phyloP scores from a whole-genome alignment of 1,140 invertebrate genomes.

The Diorhabda carinulata region DNA sequence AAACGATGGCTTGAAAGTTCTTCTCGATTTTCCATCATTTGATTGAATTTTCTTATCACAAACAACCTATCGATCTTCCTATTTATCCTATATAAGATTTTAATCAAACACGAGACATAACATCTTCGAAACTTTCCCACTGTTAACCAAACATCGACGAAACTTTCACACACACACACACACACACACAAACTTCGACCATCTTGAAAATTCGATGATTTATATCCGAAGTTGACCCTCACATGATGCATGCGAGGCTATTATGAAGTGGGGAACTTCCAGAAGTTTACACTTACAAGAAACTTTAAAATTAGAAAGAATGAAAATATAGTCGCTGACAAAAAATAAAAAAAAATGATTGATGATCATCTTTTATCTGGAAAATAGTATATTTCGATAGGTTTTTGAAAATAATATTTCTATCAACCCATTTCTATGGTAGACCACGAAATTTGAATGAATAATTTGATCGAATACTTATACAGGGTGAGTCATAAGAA shows the following conservation, averaged over 20 bases:
- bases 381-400: not conserved
- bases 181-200: not conserved
- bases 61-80: not conserved
- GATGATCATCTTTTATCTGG: not conserved
- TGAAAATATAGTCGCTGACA: not conserved
- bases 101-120: slow-evolving; percentile 3
- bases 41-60: not conserved
- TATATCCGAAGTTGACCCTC: not conserved
- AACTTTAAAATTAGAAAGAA: slow-evolving; percentile 3
- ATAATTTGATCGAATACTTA: too few species aligned
- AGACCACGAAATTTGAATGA: too few species aligned
- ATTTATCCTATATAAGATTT: not conserved
- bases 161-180: not conserved
- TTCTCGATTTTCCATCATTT: too few species aligned
- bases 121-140: slow-evolving; percentile 2
- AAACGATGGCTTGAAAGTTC: too few species aligned
- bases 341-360: too few species aligned
- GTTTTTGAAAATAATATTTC: too few species aligned
- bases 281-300: not conserved
- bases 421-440: too few species aligned
- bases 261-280: not conserved
- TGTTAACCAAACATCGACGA: not conserved
- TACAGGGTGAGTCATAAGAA: too few species aligned
- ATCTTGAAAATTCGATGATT: not conserved
- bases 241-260: slow-evolving; percentile 8